A percentile compares a stretch with the other conserved stretches of the same genome.
phyloP scores from a whole-genome alignment of 2,113 vertebrate genomes.

The Amazona vittata region DNA sequence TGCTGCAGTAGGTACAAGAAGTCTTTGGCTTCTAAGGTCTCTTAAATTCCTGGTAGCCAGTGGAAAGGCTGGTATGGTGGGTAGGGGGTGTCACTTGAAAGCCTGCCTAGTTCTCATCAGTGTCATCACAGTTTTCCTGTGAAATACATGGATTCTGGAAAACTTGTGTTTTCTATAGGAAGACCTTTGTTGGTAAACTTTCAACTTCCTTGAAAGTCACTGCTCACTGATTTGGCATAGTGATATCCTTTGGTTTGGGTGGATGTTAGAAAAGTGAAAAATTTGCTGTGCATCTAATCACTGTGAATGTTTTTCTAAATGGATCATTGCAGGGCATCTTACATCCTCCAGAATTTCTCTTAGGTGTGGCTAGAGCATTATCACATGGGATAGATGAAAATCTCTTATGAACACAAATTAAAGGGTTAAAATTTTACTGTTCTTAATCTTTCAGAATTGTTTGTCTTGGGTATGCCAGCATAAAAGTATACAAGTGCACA shows the following conservation, averaged over 20 bases:
- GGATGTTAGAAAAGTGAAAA: neutral
- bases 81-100: neutral
- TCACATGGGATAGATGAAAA: neutral
- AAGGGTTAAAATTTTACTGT: neutral
- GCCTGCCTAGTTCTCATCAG: neutral
- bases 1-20: neutral
- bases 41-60: neutral
- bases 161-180: neutral
- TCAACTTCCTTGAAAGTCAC: neutral
- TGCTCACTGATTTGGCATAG: neutral
- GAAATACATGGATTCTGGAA: neutral
- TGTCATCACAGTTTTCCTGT: neutral
- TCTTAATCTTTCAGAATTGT: neutral
- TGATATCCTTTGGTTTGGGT: neutral
- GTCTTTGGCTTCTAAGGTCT: neutral
- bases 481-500: neutral
- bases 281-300: neutral
- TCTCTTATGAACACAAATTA: neutral
- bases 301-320: neutral
- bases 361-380: neutral
- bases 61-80: fast-evolving
- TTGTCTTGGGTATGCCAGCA: fast-evolving
- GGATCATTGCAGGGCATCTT: neutral
- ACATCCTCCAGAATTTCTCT: neutral
- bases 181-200: neutral